Evolutionary conservation across 2,888 invertebrate species (phyloP), one percentile per base, ranked within the genome.

Genomic region (Drosophila macrospina): DNA sequence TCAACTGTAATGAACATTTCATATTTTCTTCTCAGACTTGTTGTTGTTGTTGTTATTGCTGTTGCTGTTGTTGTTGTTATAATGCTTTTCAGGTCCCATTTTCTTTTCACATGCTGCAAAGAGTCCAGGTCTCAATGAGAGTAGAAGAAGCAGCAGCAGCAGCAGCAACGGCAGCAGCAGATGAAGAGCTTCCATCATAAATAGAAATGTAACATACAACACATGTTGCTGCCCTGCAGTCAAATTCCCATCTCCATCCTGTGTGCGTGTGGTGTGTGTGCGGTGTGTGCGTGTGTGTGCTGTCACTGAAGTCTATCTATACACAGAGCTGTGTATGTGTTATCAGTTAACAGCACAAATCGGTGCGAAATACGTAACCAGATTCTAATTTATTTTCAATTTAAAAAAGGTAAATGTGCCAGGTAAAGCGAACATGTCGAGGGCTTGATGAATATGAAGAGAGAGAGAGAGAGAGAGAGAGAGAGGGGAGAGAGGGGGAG

Each of bases 1-100:
- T 84, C 86, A 86, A 86, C 88, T 86, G 85, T 86, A 86, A 86
- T 86, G 85, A 86, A 86, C 85, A 85, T 84, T 88, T 86, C 88
- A 88, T 86, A 86, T 84, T 88, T 83, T 66, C 69, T 64, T 73
- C 51, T 66, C 57, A 44, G 59, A 54, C 39, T 60, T 45, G 15
- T 55, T 47, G 30, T 48, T 62, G 52, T 55, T 47, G 61, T 59
- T 45, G 11, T 28, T 42, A 36, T 34, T 30, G 42, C 26, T 50
- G 36, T 1, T 52, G 45, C 15, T 37, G 30, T 39, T 59, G 41
- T 30, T 47, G 51, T 26, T 65, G 70, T n/a, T 60, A 60, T 48
- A 65, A 61, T 80, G 83, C 83, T 64, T 86, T 81, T 80, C 78
- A 81, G 48, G 80, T 81, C 77, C 86, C 83, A 82, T 83, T 82